These are phyloP conservation scores for Polydesmus complanatus DNA, from an alignment of 2,888 invertebrate genomes.

Conservation along the genomic window DNA sequence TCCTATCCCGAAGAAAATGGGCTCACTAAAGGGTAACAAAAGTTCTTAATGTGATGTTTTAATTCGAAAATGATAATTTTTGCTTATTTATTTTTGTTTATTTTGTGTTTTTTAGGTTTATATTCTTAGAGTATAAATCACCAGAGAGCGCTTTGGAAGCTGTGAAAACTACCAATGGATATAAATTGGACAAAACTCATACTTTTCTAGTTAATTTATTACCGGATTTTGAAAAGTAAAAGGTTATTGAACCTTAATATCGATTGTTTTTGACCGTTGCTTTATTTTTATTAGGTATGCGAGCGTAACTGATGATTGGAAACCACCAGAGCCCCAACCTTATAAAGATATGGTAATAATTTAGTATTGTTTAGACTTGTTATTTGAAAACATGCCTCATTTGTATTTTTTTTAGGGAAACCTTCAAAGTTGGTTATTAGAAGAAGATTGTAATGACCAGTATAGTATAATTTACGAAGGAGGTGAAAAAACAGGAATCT, in stretches of 20 bases:
- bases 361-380: constrained; percentile 8
- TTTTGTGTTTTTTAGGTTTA: constrained; percentile 42
- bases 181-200: constrained; percentile 90
- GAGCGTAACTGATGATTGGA: constrained; percentile 84
- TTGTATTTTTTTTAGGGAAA: constrained; percentile 48
- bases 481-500: constrained; percentile 65
- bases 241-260: constrained; percentile 28
- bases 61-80: neutral
- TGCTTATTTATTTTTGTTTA: neutral
- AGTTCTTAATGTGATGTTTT: neutral
- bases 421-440: constrained; percentile 78
- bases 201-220: constrained; percentile 87
- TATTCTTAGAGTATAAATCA: constrained; percentile 80
- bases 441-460: constrained; percentile 92
- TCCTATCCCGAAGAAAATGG: constrained; percentile 76
- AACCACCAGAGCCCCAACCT: constrained; percentile 71
- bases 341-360: constrained; percentile 56
- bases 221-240: constrained; percentile 86
- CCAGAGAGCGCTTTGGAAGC: constrained; percentile 75
- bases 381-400: neutral
- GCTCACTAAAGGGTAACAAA: constrained; percentile 60
- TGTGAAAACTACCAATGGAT: constrained; percentile 72
- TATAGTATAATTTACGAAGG: constrained; percentile 78
- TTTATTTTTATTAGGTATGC: constrained; percentile 46
- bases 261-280: neutral